phyloP scores from a whole-genome alignment of 1,140 invertebrate species.

The Drosophila sp. region DNA sequence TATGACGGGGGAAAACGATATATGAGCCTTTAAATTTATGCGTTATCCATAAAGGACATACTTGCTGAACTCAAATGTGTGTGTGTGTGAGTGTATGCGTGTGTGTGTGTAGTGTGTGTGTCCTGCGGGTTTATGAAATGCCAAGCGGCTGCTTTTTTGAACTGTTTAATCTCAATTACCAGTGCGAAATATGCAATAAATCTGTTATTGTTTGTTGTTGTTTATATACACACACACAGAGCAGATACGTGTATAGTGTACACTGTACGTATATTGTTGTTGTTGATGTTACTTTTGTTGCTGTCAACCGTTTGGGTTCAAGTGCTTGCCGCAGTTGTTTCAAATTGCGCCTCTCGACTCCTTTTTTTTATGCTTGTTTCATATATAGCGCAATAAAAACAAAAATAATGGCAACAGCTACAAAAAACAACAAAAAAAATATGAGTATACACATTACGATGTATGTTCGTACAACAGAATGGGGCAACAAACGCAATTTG shows the following conservation, averaged over 20 bases:
- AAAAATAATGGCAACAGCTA: conserved; percentile 72
- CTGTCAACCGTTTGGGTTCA: conserved; percentile 71
- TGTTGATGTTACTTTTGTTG: conserved; percentile 35
- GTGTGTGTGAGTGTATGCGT: background rate
- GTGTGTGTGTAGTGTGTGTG: conserved; percentile 13
- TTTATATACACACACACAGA: conserved; percentile 26
- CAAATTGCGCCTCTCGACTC: conserved; percentile 66
- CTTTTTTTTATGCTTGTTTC: conserved; percentile 69
- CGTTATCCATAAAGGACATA: conserved; percentile 53
- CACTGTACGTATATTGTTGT: conserved; percentile 10
- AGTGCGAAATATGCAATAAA: conserved; percentile 79
- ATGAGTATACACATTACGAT: background rate
- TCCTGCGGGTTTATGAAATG: conserved; percentile 60
- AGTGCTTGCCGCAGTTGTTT: conserved; percentile 74
- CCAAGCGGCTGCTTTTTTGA: conserved; percentile 76
- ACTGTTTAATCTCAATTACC: conserved; percentile 82
- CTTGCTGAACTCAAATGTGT: conserved; percentile 5
- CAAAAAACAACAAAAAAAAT: conserved; percentile 42
- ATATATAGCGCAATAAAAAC: conserved; percentile 77
- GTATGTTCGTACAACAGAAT: conserved; percentile 5
- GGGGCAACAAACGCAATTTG: conserved; percentile 71
- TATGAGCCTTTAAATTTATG: conserved; percentile 75
- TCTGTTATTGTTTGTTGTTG: conserved; percentile 77
- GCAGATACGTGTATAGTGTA: conserved; percentile 8
- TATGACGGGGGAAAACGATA: conserved; percentile 47